These are phyloP conservation scores for Apodemus sylvaticus DNA, from an alignment of 2,113 vertebrate genomes.

Conservation along the genomic window DNA sequence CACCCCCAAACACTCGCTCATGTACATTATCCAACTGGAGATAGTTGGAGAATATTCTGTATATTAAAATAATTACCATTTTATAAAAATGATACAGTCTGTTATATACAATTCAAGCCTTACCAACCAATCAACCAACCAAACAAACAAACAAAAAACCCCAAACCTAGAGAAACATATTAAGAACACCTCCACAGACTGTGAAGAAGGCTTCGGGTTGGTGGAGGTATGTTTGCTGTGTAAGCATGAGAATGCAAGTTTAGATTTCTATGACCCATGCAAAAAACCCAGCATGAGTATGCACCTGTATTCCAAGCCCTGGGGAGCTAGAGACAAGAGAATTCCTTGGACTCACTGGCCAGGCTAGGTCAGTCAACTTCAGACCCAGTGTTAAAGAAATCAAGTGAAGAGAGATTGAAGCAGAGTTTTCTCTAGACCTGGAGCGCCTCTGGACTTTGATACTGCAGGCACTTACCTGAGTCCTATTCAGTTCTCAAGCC, in stretches of 20 bases:
- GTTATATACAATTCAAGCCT: not conserved
- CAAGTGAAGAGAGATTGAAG: not conserved
- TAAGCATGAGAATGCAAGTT: no score
- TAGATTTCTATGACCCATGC: no score
- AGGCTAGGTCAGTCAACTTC: not conserved
- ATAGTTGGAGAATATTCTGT: not conserved
- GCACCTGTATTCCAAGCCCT: not conserved
- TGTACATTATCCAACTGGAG: not conserved
- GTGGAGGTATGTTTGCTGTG: not conserved
- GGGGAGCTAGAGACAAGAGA: not conserved
- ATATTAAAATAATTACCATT: not conserved
- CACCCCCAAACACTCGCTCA: accelerated
- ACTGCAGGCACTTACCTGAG: not conserved
- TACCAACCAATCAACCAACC: no score
- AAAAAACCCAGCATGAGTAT: not conserved
- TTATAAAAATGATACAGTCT: not conserved
- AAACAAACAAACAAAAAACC: not conserved
- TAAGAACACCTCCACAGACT: not conserved
- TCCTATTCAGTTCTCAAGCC: not conserved
- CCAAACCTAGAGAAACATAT: not conserved
- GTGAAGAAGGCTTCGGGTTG: not conserved
- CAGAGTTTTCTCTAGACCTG: not conserved
- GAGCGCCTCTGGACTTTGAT: no score
- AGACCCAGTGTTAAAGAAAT: not conserved
- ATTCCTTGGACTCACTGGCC: not conserved